Evolutionary conservation across 2,797 vertebrate genomes (phyloP).

Genomic region (Myripristis murdjan): DNA sequence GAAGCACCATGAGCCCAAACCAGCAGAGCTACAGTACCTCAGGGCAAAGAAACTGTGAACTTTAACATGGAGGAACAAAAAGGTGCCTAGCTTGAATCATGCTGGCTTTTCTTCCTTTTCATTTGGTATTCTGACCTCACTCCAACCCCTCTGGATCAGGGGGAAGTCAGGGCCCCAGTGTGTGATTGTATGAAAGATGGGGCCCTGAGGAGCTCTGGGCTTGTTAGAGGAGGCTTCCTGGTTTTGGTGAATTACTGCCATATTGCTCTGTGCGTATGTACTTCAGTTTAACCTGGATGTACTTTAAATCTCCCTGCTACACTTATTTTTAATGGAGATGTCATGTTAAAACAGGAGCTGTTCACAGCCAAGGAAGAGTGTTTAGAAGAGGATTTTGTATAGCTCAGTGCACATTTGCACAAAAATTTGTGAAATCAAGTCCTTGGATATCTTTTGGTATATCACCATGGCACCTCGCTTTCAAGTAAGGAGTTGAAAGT

Average conservation of each 20-base stretch:
- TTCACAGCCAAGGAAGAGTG: slow-evolving; percentile 2
- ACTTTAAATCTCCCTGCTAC: slow-evolving; percentile 48
- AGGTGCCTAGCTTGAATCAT: slow-evolving; percentile 58
- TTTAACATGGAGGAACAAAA: slow-evolving; percentile 48
- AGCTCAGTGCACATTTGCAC: background rate
- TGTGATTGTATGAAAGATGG: slow-evolving; percentile 68
- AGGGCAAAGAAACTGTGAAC: slow-evolving; percentile 52
- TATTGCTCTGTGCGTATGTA: slow-evolving; percentile 49
- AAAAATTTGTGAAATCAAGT: background rate
- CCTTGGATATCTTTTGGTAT: slow-evolving; percentile 4
- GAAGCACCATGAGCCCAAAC: slow-evolving; percentile 38
- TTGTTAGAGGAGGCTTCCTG: slow-evolving; percentile 63
- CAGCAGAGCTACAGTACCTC: slow-evolving; percentile 42
- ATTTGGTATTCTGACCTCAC: slow-evolving; percentile 74
- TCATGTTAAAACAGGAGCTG: slow-evolving; percentile 40
- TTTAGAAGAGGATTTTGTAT: background rate
- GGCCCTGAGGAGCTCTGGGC: slow-evolving; percentile 65
- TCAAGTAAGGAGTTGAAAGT: background rate
- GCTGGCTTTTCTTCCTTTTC: slow-evolving; percentile 56
- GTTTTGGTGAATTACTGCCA: slow-evolving; percentile 76
- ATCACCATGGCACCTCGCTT: background rate
- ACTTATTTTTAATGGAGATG: slow-evolving; percentile 42
- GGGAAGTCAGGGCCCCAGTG: slow-evolving; percentile 40
- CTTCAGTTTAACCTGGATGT: slow-evolving; percentile 55
- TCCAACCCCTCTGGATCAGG: slow-evolving; percentile 50